Base-by-base conservation (phyloP, 2,797 vertebrate genomes). In the Parotocinclus haroldoi region DNA sequence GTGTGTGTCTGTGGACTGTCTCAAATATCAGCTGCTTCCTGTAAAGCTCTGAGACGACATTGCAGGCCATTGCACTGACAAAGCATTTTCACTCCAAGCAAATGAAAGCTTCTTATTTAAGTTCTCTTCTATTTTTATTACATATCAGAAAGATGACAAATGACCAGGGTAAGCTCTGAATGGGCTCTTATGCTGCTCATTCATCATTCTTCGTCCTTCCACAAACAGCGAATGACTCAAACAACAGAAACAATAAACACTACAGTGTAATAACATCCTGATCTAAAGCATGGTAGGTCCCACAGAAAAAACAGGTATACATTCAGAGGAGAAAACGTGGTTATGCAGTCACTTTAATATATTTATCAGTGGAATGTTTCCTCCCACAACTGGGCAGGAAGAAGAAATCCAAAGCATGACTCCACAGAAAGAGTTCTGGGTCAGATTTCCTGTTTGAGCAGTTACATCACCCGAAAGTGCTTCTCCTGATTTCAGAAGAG, bases 381-480 rank as follows among this genome's bases (percentile, higher is more conserved):
- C 72, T 60, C 69, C 63, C 55, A 52, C 63, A 56, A 51, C 37
- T 5, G 27, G 46, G 37, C 56, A 63, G 66, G 71, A 74, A 79
- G 44, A 72, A 53, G 74, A 78, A 69, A 69, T 68, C 64, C 57
- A 57, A 77, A 78, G 73, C 74, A 77, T 87, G 84, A 88, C 80
- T 82, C 76, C 86, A 83, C 80, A 87, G 87, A 85, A 91, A 87
- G 79, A 63, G 79, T 71, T 78, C 73, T 85, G 82, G 87, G 72
- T 81, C 66, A n/a, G 7, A 59, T 80, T 87, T 89, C 87, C 87
- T 87, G 83, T 80, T 72, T 75, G 69, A 82, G 71, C 80, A 87
- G 81, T 73, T 79, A 38, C 77, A 77, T 74, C 63, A 54, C 57
- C 58, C 55, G 19, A 12, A 45, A 39, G 38, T 62, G 17, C 27